phyloP scores from a whole-genome alignment of 2,113 vertebrate genomes.

The Engystomops pustulosus region DNA sequence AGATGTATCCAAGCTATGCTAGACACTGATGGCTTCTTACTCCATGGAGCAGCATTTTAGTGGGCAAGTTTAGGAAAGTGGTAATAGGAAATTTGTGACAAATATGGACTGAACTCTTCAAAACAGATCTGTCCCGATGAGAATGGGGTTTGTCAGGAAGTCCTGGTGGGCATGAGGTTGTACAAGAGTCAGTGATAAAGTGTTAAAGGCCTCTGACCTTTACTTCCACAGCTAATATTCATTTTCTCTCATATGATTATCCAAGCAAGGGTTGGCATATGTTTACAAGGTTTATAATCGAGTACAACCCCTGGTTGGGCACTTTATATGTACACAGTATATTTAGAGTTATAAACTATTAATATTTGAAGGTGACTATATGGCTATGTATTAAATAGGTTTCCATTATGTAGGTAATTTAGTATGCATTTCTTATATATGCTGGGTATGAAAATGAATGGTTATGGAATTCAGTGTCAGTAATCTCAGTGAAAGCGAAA shows the following conservation, averaged over 20 bases:
- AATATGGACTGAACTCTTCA: background rate
- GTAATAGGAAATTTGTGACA: background rate
- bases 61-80: background rate
- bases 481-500: no score
- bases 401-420: background rate
- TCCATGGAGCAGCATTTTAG: background rate
- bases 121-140: background rate
- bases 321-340: background rate
- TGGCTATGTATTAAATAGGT: background rate
- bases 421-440: background rate
- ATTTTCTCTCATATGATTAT: background rate
- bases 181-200: no score
- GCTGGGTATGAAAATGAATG: background rate
- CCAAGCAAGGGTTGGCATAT: background rate
- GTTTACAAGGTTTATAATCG: background rate
- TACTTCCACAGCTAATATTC: background rate
- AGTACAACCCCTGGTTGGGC: background rate
- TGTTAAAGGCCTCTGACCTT: no score
- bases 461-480: background rate
- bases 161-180: background rate
- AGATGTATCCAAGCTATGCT: background rate
- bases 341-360: no score
- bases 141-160: background rate
- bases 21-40: conserved; percentile 5
- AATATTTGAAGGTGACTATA: background rate